Conservation (phyloP, 2,888 invertebrate genomes). For the Timema cristinae region DNA sequence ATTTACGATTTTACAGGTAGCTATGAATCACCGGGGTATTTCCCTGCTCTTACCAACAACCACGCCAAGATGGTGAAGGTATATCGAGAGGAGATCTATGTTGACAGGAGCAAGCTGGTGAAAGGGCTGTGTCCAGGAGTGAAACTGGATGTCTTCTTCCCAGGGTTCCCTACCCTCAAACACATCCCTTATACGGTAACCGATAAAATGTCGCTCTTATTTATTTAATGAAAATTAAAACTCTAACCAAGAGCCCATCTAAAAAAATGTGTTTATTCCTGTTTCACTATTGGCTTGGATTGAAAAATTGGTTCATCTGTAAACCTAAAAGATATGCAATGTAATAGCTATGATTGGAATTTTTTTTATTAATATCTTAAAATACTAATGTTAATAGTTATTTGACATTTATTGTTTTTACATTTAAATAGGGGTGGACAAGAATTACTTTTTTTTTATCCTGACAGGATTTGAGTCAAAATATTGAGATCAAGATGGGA, state of each 20-base stretch:
- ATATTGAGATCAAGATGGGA: no score
- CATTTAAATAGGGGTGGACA: no score
- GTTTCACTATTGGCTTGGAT: slow-evolving; percentile 16
- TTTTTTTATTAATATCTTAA: no score
- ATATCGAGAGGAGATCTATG: slow-evolving; percentile 54
- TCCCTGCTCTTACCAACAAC: slow-evolving; percentile 56
- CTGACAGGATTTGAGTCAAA: no score
- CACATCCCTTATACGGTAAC: slow-evolving; percentile 73
- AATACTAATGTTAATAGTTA: no score
- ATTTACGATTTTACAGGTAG: slow-evolving; percentile 28
- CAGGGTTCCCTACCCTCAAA: slow-evolving; percentile 90
- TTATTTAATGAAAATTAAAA: no score
- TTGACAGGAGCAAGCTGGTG: slow-evolving; percentile 55
- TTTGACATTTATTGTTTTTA: no score
- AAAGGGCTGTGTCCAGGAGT: slow-evolving; percentile 70
- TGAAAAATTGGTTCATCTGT: background rate
- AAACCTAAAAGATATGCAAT: no score
- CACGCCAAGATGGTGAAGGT: slow-evolving; percentile 53
- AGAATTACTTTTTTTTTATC: no score
- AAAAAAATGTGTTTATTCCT: background rate
- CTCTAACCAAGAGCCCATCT: background rate
- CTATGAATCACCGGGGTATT: slow-evolving; percentile 56
- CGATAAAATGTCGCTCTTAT: no score
- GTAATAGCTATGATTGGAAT: no score
- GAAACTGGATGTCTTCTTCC: slow-evolving; percentile 65